phyloP scores from a whole-genome alignment of 2,888 invertebrate genomes.

The Oscheius sp. region DNA sequence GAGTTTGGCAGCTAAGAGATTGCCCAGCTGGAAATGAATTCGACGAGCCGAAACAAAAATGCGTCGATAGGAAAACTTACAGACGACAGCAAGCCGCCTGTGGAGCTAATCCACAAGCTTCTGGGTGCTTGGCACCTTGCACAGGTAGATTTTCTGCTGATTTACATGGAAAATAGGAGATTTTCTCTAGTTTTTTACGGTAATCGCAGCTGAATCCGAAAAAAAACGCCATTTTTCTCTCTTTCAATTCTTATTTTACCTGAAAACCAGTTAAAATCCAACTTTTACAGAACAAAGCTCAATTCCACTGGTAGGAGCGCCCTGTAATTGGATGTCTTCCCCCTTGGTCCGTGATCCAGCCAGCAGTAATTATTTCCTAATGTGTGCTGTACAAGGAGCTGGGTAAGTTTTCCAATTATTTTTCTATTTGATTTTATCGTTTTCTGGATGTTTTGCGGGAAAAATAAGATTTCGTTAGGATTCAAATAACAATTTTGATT shows the following conservation, averaged over 20 bases:
- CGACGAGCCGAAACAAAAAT: slow-evolving; percentile 61
- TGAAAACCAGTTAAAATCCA: background rate
- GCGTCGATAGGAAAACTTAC: slow-evolving; percentile 61
- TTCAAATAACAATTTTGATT: too few relatives aligned
- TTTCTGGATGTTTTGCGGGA: too few relatives aligned
- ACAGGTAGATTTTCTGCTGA: slow-evolving; percentile 39
- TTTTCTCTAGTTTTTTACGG: too few relatives aligned
- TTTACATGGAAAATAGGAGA: background rate
- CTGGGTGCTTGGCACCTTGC: slow-evolving; percentile 54
- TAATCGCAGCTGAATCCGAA: too few relatives aligned
- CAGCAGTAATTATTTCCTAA: slow-evolving; percentile 64
- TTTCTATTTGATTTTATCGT: background rate
- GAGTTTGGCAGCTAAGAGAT: slow-evolving; percentile 65
- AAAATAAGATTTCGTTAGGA: background rate
- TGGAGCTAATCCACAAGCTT: slow-evolving; percentile 47
- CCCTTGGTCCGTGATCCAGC: slow-evolving; percentile 57
- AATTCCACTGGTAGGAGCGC: slow-evolving; percentile 52
- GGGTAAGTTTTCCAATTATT: slow-evolving; percentile 42
- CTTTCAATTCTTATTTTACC: background rate
- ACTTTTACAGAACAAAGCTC: slow-evolving; percentile 28
- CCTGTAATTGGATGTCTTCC: slow-evolving; percentile 68
- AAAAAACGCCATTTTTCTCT: background rate
- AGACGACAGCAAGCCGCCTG: slow-evolving; percentile 59
- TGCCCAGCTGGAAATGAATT: slow-evolving; percentile 66
- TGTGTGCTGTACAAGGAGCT: slow-evolving; percentile 65